Conservation (phyloP, 2,797 vertebrate genomes). For the Syngnathus acus region DNA sequence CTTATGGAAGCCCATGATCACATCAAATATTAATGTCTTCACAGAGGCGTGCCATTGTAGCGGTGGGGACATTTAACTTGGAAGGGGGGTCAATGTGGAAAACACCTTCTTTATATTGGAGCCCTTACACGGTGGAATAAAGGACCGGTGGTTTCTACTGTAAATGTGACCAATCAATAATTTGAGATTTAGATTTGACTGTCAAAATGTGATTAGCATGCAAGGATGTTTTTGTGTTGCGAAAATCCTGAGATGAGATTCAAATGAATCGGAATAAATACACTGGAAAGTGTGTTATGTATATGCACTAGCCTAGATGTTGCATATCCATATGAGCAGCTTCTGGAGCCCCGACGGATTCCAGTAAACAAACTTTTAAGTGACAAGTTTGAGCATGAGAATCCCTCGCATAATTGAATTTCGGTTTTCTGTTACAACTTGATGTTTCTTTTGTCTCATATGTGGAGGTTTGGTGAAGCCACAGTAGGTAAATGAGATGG, state of each 20-base stretch:
- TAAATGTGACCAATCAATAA: constrained; percentile 1
- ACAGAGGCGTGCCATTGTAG: constrained; percentile 73
- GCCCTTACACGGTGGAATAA: constrained; percentile 8
- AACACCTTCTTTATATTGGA: constrained; percentile 10
- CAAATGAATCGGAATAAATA: constrained; percentile 54
- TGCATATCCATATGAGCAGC: constrained; percentile 48
- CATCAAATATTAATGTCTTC: constrained; percentile 94
- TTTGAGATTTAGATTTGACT: constrained; percentile 23
- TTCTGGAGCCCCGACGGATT: constrained; percentile 29
- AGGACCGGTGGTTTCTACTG: neutral
- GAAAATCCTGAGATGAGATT: constrained; percentile 25
- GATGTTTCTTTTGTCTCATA: neutral
- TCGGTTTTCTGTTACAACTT: neutral
- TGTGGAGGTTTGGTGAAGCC: constrained; percentile 24
- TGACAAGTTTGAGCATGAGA: constrained; percentile 30
- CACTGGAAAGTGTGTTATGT: constrained; percentile 32
- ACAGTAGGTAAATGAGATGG: constrained; percentile 57
- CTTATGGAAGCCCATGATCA: constrained; percentile 86
- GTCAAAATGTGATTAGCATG: constrained; percentile 25
- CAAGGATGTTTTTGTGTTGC: constrained; percentile 1
- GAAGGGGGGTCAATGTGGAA: constrained; percentile 28
- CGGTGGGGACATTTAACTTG: constrained; percentile 25
- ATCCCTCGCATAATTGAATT: neutral
- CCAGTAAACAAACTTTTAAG: constrained; percentile 28
- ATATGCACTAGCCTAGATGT: constrained; percentile 34